Percentiles rank a stretch among this genome's conserved stretches.
Conservation (phyloP, 2,113 vertebrate genomes). For the Entomyzon cyanotis region DNA sequence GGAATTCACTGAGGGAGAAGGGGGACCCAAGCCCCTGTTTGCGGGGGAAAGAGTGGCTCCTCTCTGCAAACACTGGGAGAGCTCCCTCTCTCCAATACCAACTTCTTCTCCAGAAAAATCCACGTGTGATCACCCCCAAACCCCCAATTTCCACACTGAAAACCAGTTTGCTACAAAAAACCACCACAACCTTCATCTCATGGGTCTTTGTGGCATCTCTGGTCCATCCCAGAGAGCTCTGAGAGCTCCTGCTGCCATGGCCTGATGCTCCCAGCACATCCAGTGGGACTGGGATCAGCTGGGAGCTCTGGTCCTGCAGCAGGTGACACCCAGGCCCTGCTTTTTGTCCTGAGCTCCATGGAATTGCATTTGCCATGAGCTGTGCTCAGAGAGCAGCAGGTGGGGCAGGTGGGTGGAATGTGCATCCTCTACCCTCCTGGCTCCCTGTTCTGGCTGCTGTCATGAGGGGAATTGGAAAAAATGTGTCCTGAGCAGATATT, state of each 20-base stretch:
- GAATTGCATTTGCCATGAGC: not conserved
- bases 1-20: not conserved
- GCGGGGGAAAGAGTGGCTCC: not conserved
- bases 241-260: not conserved
- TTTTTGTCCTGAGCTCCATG: not conserved
- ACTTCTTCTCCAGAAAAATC: not conserved
- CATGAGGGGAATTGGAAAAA: not conserved
- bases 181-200: not conserved
- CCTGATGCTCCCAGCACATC: not conserved
- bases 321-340: not conserved
- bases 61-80: not conserved
- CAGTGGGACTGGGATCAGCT: not conserved
- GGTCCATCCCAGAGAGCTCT: not conserved
- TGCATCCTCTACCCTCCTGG: not conserved
- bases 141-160: not conserved
- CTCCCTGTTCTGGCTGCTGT: not conserved
- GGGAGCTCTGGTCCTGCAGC: not conserved
- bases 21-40: not conserved
- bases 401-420: not conserved
- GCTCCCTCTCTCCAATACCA: not conserved
- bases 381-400: not conserved
- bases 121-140: fast-evolving
- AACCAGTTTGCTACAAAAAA: not conserved
- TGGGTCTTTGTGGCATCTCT: fast-evolving
- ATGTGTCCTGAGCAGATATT: not conserved